Evolutionary conservation across 2,113 vertebrate genomes (phyloP).

Genomic region (Xiphorhynchus elegans): DNA sequence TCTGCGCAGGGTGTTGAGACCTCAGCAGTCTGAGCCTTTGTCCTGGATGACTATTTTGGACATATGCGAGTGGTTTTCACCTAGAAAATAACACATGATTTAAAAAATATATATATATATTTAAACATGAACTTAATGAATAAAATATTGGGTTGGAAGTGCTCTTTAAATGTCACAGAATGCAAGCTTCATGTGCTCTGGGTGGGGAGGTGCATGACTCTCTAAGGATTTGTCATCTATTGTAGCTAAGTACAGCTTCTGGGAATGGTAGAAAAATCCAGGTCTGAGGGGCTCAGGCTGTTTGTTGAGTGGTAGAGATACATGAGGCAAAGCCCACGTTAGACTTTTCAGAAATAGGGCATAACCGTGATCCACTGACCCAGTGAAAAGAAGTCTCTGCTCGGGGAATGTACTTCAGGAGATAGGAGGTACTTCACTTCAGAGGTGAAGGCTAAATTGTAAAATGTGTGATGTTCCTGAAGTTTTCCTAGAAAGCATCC

Average conservation of each 20-base stretch:
- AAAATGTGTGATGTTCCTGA: background rate
- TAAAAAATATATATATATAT: background rate
- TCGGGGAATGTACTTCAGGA: background rate
- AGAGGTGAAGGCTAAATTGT: background rate
- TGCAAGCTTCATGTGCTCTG: background rate
- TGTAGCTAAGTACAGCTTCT: background rate
- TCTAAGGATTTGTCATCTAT: slow-evolving; percentile 29
- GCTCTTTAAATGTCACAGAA: slow-evolving; percentile 33
- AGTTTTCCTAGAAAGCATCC: background rate
- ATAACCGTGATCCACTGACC: background rate
- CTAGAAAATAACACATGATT: background rate
- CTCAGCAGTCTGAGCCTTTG: slow-evolving; percentile 80
- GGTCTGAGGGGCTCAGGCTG: background rate
- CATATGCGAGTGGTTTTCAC: background rate
- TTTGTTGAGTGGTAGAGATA: background rate
- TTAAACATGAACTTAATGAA: slow-evolving; percentile 17
- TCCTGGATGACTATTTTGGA: background rate
- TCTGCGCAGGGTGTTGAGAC: slow-evolving; percentile 86
- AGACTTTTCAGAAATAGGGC: background rate
- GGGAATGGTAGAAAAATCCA: background rate
- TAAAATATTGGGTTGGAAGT: background rate
- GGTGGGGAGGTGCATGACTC: slow-evolving; percentile 5
- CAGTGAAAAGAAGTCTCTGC: background rate
- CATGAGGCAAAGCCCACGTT: background rate
- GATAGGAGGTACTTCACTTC: background rate